Evolutionary conservation across 2,888 invertebrate genomes (phyloP), one percentile per base, ranked within the genome.

Genomic region (Hemistola chrysoprasaria): DNA sequence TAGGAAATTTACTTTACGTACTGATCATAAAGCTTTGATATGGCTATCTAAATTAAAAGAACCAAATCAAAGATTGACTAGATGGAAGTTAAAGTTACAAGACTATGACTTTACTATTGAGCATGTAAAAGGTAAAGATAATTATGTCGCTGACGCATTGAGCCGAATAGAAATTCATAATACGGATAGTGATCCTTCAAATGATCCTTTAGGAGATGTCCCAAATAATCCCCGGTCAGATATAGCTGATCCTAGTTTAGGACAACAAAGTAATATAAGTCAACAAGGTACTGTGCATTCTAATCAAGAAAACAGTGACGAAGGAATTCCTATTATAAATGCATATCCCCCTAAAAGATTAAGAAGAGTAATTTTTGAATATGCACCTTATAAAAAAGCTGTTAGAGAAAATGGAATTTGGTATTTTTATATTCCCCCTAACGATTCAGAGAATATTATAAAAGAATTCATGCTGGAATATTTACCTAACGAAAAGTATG

Each of bases 11-110:
- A 23, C 8, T 11, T 11, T 32, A 1, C 7, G 11, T 7, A 32
- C 32, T 7, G 32, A 23, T 11, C 23, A 23, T 28, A 11, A 16
- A 8, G 16, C 28, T n/a, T 28, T 28, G 16, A 16, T 16, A 3
- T 28, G 28, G 28, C 9, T 27, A 24, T n/a, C 21, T 10, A 39
- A 42, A 39, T 26, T 46, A 30, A 48, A 52, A 41, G 44, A 50
- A 31, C 45, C 40, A 1, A 47, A 47, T 36, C 41, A 40, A 31
- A 10, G 34, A 16, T 31, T 40, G 25, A 45, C 45, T 5, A 26
- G 47, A 21, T 51, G 47, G 42, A 47, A 43, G 33, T 22, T 52
- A 27, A 48, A 39, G 22, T 43, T 48, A 29, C 40, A 43, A 33
- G 48, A 48, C 11, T 45, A 50, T 35, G 47, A 47, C 39, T 47